Conservation (phyloP, 2,888 invertebrate genomes). For the Mamestra brassicae region DNA sequence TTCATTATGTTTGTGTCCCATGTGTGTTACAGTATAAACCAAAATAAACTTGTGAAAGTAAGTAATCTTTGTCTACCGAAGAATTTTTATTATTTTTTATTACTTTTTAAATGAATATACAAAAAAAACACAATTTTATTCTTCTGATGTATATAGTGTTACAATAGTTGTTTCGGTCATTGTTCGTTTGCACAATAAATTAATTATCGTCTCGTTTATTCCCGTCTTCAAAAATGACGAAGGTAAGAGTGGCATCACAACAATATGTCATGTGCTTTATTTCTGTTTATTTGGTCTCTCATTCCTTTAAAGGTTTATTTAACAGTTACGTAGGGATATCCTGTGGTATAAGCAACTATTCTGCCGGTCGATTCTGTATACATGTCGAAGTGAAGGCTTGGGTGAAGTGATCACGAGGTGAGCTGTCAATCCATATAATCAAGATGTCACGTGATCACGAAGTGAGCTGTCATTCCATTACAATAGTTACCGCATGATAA, state of each 20-base stretch:
- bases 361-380: background rate
- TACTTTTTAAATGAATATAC: too few relatives aligned
- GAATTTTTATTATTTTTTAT: too few relatives aligned
- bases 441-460: too few relatives aligned
- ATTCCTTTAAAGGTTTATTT: background rate
- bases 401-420: too few relatives aligned
- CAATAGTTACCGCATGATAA: too few relatives aligned
- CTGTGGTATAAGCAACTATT: background rate
- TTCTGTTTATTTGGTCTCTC: background rate
- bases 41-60: too few relatives aligned
- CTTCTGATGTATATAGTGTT: constrained; percentile 21
- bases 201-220: constrained; percentile 35
- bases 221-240: constrained; percentile 6
- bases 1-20: too few relatives aligned
- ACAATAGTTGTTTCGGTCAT: constrained; percentile 9
- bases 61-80: too few relatives aligned
- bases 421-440: too few relatives aligned
- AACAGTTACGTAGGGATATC: background rate
- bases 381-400: too few relatives aligned
- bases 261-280: background rate
- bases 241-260: background rate
- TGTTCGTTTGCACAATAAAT: constrained; percentile 47
- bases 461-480: too few relatives aligned
- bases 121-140: background rate
- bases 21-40: too few relatives aligned